Percentiles rank a stretch among this genome's conserved stretches.
Conservation (phyloP, 2,888 invertebrate genomes). For the Argynnis bischoffii region DNA sequence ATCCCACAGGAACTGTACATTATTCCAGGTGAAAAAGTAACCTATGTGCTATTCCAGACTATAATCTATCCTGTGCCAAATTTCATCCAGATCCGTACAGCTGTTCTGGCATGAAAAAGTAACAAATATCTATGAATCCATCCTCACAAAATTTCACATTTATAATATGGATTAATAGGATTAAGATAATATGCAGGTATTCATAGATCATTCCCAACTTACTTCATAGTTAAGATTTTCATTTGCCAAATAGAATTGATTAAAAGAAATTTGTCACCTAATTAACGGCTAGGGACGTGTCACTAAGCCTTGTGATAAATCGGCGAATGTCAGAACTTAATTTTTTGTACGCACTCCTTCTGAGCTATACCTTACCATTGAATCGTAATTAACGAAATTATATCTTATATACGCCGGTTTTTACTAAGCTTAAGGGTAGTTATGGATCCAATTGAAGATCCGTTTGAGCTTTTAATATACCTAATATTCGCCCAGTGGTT, state of each 20-base stretch:
- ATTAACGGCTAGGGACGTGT: constrained; percentile 28
- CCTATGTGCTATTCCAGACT: too few species aligned
- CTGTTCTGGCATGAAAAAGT: neutral
- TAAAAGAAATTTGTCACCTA: constrained; percentile 33
- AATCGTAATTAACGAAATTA: constrained; percentile 17
- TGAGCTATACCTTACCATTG: constrained; percentile 4
- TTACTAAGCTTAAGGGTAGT: neutral
- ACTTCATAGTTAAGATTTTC: constrained; percentile 19
- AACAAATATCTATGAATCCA: neutral
- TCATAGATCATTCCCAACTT: constrained; percentile 1
- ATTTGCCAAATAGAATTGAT: constrained; percentile 32
- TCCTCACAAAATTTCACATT: too few species aligned
- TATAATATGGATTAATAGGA: neutral
- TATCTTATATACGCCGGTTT: constrained; percentile 5
- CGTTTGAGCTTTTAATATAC: too few species aligned
- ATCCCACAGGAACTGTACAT: too few species aligned
- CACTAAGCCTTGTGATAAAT: constrained; percentile 33
- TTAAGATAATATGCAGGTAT: neutral
- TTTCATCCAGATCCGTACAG: too few species aligned
- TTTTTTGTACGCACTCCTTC: constrained; percentile 28
- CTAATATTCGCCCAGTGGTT: too few species aligned
- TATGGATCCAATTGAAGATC: too few species aligned
- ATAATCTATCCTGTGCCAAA: too few species aligned
- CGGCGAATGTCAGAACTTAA: constrained; percentile 22
- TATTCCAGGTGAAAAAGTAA: too few species aligned